phyloP scores from a whole-genome alignment of 1,140 invertebrate genomes.

The Pachypeltis micranthus region DNA sequence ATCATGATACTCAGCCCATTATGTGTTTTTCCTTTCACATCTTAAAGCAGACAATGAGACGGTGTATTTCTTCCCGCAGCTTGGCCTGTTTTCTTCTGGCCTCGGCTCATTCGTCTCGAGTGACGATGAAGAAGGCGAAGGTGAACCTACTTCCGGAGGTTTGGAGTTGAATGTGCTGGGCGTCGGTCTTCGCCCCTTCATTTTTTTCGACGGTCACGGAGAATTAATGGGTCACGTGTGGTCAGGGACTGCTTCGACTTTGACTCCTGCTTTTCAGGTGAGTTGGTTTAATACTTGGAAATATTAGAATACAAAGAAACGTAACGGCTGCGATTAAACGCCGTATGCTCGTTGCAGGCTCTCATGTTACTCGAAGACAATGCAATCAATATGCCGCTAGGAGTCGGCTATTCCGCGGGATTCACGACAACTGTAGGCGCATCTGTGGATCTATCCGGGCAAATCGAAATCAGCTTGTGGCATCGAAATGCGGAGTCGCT shows the following conservation, averaged over 20 bases:
- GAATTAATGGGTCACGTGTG: constrained; percentile 84
- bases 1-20: too few species aligned
- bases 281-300: not conserved
- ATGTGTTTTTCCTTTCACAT: too few species aligned
- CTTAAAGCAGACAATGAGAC: not conserved
- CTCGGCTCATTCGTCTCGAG: constrained; percentile 47
- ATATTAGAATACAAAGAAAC: not conserved
- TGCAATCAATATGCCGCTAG: constrained; percentile 51
- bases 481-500: constrained; percentile 71
- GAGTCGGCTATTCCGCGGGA: constrained; percentile 61
- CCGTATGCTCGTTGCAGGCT: constrained; percentile 36
- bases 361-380: constrained; percentile 64
- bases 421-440: constrained; percentile 54
- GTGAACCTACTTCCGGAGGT: constrained; percentile 57
- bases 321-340: too few species aligned
- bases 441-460: constrained; percentile 72
- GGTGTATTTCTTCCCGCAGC: constrained; percentile 36
- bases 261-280: constrained; percentile 70
- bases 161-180: constrained; percentile 71
- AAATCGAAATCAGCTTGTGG: constrained; percentile 77
- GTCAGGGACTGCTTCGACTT: constrained; percentile 68
- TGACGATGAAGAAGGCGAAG: constrained; percentile 37
- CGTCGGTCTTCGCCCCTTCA: constrained; percentile 64
- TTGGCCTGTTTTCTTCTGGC: constrained; percentile 71
- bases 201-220: constrained; percentile 72